These are phyloP conservation scores for Biston stratarius DNA, from an alignment of 2,888 invertebrate species.

Conservation along the genomic window DNA sequence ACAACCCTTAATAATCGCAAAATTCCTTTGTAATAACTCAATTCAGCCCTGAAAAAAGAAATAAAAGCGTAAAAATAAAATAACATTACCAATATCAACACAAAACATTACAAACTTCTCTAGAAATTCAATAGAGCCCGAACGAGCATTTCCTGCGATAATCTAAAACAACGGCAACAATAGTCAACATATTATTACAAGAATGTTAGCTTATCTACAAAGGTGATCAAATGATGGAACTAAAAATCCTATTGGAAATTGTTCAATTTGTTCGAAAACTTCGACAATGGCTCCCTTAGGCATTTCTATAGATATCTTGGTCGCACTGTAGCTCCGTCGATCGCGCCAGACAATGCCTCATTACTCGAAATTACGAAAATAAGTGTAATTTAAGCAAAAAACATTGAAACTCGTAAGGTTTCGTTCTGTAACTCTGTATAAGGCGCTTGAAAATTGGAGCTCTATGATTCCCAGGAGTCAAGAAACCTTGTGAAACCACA, in stretches of 20 bases:
- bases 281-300: not conserved
- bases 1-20: too few species aligned
- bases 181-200: slow-evolving; percentile 21
- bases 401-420: slow-evolving; percentile 38
- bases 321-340: slow-evolving; percentile 15
- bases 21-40: too few species aligned
- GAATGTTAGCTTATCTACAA: not conserved
- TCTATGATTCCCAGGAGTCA: slow-evolving; percentile 31
- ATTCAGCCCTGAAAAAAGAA: too few species aligned
- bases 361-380: slow-evolving; percentile 53
- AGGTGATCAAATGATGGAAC: not conserved
- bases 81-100: not conserved
- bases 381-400: slow-evolving; percentile 54
- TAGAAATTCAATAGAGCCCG: slow-evolving; percentile 7
- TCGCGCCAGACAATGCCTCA: slow-evolving; percentile 52
- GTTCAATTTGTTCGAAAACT: not conserved
- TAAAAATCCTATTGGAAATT: not conserved
- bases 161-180: slow-evolving; percentile 22
- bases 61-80: too few species aligned
- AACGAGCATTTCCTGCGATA: slow-evolving; percentile 22
- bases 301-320: not conserved
- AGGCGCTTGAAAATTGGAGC: slow-evolving; percentile 43
- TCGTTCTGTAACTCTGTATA: slow-evolving; percentile 44
- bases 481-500: not conserved
- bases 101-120: slow-evolving; percentile 1